These are phyloP conservation scores for Thunnus maccoyii DNA, from an alignment of 2,113 vertebrate genomes.

Conservation along the genomic window DNA sequence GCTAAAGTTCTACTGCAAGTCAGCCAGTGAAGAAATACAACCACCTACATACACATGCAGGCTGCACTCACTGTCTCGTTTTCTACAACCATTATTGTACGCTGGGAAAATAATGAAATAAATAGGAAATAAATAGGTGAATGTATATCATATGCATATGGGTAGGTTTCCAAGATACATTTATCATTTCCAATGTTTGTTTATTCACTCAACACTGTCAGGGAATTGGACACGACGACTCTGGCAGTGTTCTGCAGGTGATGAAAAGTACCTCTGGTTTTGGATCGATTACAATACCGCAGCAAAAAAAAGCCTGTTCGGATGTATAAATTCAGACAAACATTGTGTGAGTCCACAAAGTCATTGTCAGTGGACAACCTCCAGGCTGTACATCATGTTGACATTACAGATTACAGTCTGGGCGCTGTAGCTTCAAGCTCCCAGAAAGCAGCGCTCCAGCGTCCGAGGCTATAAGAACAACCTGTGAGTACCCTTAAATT, in stretches of 20 bases:
- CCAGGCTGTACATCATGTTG: constrained; percentile 69
- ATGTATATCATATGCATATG: constrained; percentile 1
- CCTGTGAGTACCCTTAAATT: constrained; percentile 32
- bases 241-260: constrained; percentile 19
- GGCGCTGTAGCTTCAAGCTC: constrained; percentile 27
- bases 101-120: not conserved
- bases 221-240: constrained; percentile 9
- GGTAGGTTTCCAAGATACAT: constrained; percentile 16
- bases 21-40: too few species aligned
- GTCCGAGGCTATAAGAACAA: constrained; percentile 46
- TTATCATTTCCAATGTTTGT: constrained; percentile 27
- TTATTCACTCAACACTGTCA: constrained; percentile 14
- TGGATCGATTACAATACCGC: constrained; percentile 38
- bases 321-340: constrained; percentile 56
- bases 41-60: not conserved
- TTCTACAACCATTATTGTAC: not conserved
- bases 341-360: constrained; percentile 60
- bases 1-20: not conserved
- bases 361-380: constrained; percentile 56
- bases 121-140: constrained; percentile 23
- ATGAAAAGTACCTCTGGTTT: constrained; percentile 43
- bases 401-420: constrained; percentile 64
- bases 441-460: constrained; percentile 21
- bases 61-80: not conserved
- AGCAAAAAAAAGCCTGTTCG: constrained; percentile 40